Percentiles rank a stretch among this genome's conserved stretches.
Conservation (phyloP, 2,888 invertebrate genomes). For the Cheilosia pagana region DNA sequence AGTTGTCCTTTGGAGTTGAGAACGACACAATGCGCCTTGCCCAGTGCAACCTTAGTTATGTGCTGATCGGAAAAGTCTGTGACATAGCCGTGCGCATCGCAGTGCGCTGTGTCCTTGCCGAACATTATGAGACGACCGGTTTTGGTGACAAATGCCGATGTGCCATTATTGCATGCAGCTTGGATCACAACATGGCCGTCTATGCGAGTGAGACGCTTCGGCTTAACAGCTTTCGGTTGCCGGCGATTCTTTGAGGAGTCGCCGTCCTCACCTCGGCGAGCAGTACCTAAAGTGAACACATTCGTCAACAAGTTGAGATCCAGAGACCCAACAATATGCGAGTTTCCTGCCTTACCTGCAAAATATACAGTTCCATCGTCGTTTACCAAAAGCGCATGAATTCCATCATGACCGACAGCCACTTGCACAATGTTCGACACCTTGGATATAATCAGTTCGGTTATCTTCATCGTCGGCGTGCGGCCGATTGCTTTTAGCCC, state of each 20-base stretch:
- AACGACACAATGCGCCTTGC: constrained; percentile 97
- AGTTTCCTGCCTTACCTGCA: no score
- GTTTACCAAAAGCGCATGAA: constrained; percentile 94
- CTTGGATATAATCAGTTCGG: constrained; percentile 87
- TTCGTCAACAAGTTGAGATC: no score
- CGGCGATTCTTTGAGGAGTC: constrained; percentile 91
- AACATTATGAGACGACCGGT: constrained; percentile 96
- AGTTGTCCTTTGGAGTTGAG: constrained; percentile 94
- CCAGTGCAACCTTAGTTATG: constrained; percentile 91
- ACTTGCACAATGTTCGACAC: constrained; percentile 90
- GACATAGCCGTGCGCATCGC: constrained; percentile 90
- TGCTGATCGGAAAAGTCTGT: constrained; percentile 89
- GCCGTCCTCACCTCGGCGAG: constrained; percentile 96
- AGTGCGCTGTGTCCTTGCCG: constrained; percentile 95
- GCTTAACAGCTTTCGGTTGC: constrained; percentile 95
- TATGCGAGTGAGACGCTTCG: constrained; percentile 95
- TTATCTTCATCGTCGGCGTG: constrained; percentile 83
- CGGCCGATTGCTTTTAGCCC: constrained; percentile 89
- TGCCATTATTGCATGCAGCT: constrained; percentile 97
- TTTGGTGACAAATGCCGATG: constrained; percentile 95
- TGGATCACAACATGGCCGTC: constrained; percentile 92
- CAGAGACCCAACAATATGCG: no score
- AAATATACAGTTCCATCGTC: constrained; percentile 96
- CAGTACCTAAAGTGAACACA: constrained; percentile 87
- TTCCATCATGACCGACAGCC: constrained; percentile 96